phyloP scores from a whole-genome alignment of 1,140 invertebrate species.

The Zaprionus nigranus region DNA sequence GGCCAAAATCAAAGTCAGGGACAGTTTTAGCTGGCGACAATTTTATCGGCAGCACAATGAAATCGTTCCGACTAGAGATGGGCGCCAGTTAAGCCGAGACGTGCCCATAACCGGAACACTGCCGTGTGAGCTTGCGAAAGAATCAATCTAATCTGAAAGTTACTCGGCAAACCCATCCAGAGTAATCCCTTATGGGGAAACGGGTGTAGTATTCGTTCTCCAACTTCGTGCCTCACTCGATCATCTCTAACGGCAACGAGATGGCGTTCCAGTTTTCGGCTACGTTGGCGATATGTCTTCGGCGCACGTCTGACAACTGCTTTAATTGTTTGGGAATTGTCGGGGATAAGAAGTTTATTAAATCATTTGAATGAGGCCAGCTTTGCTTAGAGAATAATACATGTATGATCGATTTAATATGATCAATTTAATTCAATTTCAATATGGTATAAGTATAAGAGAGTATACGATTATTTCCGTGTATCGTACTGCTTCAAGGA shows the following conservation, averaged over 20 bases:
- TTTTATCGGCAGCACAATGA: conserved; percentile 82
- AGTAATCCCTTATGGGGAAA: not conserved
- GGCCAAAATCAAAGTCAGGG: conserved; percentile 80
- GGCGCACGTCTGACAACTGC: conserved; percentile 46
- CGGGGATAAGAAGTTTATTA: conserved; percentile 32
- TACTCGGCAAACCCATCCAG: not conserved
- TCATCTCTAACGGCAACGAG: conserved; percentile 5
- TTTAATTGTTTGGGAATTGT: conserved; percentile 34
- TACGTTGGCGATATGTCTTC: conserved; percentile 72
- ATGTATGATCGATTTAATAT: not conserved
- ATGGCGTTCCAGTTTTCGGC: conserved; percentile 18
- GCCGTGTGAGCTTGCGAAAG: not conserved
- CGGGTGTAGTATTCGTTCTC: not conserved
- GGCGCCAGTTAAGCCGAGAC: conserved; percentile 17
- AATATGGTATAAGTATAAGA: not conserved
- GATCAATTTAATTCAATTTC: not conserved
- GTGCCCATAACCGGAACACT: conserved; percentile 16
- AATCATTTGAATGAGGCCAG: not conserved
- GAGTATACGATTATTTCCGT: conserved; percentile 11
- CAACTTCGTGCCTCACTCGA: not conserved
- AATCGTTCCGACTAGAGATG: conserved; percentile 67
- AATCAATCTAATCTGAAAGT: not conserved
- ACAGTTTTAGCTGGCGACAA: conserved; percentile 80
- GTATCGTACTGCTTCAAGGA: not conserved
- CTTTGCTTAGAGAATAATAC: not conserved